Evolutionary conservation across 2,113 vertebrate genomes (phyloP), one percentile per base, ranked within the genome.

Genomic region (Passer domesticus): DNA sequence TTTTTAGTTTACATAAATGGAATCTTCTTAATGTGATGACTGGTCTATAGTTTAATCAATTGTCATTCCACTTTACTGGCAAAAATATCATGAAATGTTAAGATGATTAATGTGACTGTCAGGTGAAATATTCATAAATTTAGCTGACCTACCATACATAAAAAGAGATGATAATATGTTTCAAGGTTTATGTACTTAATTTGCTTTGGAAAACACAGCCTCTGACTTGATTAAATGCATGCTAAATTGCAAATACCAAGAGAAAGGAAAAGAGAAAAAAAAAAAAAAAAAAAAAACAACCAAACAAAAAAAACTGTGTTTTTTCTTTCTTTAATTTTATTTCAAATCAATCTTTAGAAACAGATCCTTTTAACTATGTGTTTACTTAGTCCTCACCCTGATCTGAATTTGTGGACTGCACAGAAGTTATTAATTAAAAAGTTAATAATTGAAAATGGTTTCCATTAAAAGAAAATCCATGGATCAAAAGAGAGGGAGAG

Each of bases 91-190:
- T 50, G 46, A 82, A 80, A 35, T 77, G 35, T 70, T 95, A 73
- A 72, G 58, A 72, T 66, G 33, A 85, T 94, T 92, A 91, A 73
- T 73, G n/a, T 76, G 64, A 89, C 44, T 84, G n/a, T 46, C 66
- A 89, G 43, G 53, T 87, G 53, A 92, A 87, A 83, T 82, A 85
- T 46, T 91, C 6, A 73, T 92, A 87, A 76, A 82, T 92, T 58
- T 80, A 85, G 6, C 46, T 90, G 75, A 88, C 59, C 59, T 85
- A 74, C 25, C 35, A 83, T 60, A 85, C 39, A 55, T 59, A 53
- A 43, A 89, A 94, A 79, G 56, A 60, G 25, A 44, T 41, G 22
- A 44, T 68, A 68, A 75, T 41, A 63, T 46, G 30, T 53, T 49
- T 75, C 31, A 49, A 31, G 37, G 37, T 72, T 89, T 89, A 41